A percentile compares a stretch with the other conserved stretches of the same genome.
These are phyloP conservation scores for Cottoperca gobio DNA, from an alignment of 2,797 vertebrate species.

Conservation along the genomic window DNA sequence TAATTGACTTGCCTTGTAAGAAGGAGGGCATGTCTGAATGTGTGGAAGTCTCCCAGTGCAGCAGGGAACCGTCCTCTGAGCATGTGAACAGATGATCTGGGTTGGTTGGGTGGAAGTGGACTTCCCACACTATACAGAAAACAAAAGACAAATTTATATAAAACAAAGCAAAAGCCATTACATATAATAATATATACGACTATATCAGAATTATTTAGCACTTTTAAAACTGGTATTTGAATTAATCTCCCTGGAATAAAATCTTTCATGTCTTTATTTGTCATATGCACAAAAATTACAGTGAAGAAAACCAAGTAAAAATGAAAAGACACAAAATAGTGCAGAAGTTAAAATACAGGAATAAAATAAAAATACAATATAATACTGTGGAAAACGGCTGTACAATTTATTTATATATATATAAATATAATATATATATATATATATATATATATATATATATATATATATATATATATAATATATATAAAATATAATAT, in stretches of 20 bases:
- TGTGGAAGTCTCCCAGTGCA: slow-evolving; percentile 94
- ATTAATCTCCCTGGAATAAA: background rate
- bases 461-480: too few species aligned
- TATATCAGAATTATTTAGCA: accelerated
- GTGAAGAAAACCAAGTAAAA: too few species aligned
- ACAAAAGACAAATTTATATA: background rate
- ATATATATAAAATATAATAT: too few species aligned
- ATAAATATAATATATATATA: too few species aligned
- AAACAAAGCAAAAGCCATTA: background rate
- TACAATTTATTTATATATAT: too few species aligned
- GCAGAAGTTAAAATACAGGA: too few species aligned
- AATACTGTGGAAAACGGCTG: too few species aligned
- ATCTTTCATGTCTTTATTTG: slow-evolving; percentile 61
- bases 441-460: too few species aligned
- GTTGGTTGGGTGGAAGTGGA: slow-evolving; percentile 96
- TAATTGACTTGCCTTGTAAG: slow-evolving; percentile 87
- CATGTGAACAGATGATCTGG: slow-evolving; percentile 97
- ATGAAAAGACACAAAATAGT: too few species aligned
- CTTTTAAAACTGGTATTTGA: background rate
- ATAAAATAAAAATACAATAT: too few species aligned
- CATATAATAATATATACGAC: background rate
- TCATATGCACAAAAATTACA: too few species aligned
- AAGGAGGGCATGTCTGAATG: slow-evolving; percentile 90
- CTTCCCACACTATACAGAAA: slow-evolving; percentile 93
- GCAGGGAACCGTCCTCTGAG: slow-evolving; percentile 96